Evolutionary conservation across 2,113 vertebrate species (phyloP).

Genomic region (Tragulus kanchil): DNA sequence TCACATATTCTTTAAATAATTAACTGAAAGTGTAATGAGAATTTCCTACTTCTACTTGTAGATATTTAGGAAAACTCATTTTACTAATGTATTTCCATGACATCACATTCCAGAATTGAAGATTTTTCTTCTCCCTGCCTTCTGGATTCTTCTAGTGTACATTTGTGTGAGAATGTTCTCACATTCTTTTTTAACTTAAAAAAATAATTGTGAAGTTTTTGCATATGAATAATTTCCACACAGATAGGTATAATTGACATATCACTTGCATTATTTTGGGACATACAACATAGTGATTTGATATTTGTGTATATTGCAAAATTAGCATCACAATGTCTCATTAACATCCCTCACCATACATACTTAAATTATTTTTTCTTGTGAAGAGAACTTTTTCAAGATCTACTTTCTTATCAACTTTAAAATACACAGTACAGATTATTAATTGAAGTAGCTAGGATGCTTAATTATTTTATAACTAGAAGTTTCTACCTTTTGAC

Average conservation of each 20-base stretch:
- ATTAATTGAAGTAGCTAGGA: not conserved
- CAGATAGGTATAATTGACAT: not conserved
- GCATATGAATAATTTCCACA: not conserved
- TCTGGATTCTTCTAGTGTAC: not conserved
- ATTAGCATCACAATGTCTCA: not conserved
- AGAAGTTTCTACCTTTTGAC: not conserved
- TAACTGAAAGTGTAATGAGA: not conserved
- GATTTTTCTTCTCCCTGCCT: accelerated
- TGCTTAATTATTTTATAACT: not conserved
- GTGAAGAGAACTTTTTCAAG: not conserved
- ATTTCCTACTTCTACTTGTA: not conserved
- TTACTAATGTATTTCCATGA: not conserved
- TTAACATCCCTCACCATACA: not conserved
- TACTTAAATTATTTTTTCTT: not conserved
- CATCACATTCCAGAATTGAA: not conserved
- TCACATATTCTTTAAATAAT: not conserved
- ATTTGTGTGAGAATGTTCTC: not conserved
- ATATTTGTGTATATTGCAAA: not conserved
- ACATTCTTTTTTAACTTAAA: slow-evolving; percentile 28
- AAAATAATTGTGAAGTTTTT: not conserved
- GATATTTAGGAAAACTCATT: slow-evolving; percentile 34
- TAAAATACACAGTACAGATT: not conserved
- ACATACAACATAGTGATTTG: not conserved
- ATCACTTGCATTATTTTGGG: not conserved
- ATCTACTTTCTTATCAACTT: not conserved